Evolutionary conservation across 2,888 invertebrate genomes (phyloP).

Genomic region (Drepanosiphum platanoidis): DNA sequence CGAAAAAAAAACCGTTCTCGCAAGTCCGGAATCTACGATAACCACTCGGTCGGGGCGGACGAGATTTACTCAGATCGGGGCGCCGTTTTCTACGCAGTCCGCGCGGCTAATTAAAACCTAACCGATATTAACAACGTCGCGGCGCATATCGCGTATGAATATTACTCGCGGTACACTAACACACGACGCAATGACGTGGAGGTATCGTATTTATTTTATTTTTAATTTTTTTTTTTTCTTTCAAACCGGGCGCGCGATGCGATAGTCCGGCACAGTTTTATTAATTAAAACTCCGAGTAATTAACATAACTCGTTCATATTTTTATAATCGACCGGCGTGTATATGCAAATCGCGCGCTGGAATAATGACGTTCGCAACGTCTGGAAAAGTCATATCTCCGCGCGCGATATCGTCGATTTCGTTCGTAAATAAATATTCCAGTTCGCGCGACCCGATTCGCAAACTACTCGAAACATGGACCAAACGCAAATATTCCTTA

Average conservation of each 20-base stretch:
- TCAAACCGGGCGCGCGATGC: not conserved
- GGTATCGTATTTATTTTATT: not conserved
- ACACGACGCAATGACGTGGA: not conserved
- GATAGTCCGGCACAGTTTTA: constrained; percentile 14
- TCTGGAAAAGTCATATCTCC: constrained; percentile 4
- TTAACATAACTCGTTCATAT: constrained; percentile 53
- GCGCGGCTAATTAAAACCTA: no score
- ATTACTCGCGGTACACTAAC: not conserved
- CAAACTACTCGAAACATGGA: no score
- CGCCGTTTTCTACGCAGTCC: no score
- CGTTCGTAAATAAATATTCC: no score
- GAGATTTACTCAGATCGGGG: no score
- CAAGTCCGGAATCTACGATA: no score
- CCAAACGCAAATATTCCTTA: no score
- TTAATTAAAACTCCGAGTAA: constrained; percentile 34
- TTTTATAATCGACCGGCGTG: constrained; percentile 36
- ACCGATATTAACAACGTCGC: not conserved
- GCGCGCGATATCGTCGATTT: constrained; percentile 3
- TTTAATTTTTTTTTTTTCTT: not conserved
- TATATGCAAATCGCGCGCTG: constrained; percentile 13
- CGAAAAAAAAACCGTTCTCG: no score
- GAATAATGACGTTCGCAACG: constrained; percentile 35
- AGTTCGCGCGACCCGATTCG: no score
- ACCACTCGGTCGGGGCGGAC: no score
- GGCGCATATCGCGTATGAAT: not conserved